Percentiles rank a stretch among this genome's conserved stretches.
Conservation (phyloP, 2,113 vertebrate species). For the Tringa solitaria region DNA sequence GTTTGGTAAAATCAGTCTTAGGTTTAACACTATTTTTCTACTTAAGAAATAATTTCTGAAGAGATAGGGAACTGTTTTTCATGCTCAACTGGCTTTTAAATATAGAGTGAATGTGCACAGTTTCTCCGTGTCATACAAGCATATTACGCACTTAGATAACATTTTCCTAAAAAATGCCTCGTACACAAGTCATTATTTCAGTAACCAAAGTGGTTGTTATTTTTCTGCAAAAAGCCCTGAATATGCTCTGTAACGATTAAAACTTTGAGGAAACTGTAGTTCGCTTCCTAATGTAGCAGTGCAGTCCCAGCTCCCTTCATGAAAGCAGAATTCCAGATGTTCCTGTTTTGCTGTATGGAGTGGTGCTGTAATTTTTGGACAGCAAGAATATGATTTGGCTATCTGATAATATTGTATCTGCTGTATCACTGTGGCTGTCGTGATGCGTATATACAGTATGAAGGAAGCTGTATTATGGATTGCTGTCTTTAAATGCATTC, state of each 20-base stretch:
- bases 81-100: not conserved
- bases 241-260: not conserved
- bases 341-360: slow-evolving; percentile 2
- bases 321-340: slow-evolving; percentile 40
- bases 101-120: not conserved
- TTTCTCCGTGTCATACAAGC: not conserved
- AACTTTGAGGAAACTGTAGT: not conserved
- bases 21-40: not conserved
- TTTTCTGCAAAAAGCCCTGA: not conserved
- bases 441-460: not conserved
- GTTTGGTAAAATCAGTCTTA: not conserved
- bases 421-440: not conserved
- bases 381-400: slow-evolving; percentile 25
- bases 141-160: not conserved
- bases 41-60: not conserved
- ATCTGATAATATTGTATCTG: not conserved
- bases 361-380: slow-evolving; percentile 29
- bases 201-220: not conserved
- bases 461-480: not conserved
- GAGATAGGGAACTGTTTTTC: not conserved
- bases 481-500: not conserved
- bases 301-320: not conserved
- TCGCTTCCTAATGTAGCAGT: slow-evolving; percentile 14
- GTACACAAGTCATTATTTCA: not conserved
- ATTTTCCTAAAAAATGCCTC: not conserved